Evolutionary conservation across 1,140 invertebrate species (phyloP).

Genomic region (Adoxophyes honmai): DNA sequence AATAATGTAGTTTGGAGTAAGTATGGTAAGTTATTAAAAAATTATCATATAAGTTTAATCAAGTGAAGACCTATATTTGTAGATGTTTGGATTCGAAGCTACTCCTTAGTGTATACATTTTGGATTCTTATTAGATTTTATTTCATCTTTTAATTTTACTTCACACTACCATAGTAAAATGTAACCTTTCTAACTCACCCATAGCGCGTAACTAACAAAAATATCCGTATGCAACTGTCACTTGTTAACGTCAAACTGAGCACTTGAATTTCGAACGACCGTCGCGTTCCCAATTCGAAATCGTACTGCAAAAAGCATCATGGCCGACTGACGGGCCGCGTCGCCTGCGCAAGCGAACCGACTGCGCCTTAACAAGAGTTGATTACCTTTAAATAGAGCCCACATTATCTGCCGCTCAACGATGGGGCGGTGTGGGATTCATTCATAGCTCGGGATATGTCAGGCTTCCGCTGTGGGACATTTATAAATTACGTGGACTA

Average conservation of each 20-base stretch:
- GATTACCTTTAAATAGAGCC: constrained; percentile 75
- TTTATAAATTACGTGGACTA: no score
- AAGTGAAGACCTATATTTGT: no score
- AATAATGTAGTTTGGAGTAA: no score
- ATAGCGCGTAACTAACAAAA: background rate
- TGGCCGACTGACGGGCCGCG: constrained; percentile 31
- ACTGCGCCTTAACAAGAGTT: constrained; percentile 70
- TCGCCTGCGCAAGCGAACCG: constrained; percentile 41
- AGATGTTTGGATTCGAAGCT: no score
- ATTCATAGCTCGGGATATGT: background rate
- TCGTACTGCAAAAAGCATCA: constrained; percentile 49
- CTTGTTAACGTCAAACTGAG: constrained; percentile 53
- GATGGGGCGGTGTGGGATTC: constrained; percentile 40
- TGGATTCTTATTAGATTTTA: no score
- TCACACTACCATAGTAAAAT: constrained; percentile 34
- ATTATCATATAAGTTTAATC: no score
- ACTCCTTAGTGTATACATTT: no score
- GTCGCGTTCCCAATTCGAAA: constrained; percentile 52
- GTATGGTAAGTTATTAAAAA: no score
- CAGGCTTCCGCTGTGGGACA: no score
- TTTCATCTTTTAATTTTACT: no score
- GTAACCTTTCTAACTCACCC: constrained; percentile 12
- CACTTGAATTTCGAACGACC: constrained; percentile 43
- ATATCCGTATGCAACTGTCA: constrained; percentile 54
- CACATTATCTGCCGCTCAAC: constrained; percentile 67